Evolutionary conservation across 2,888 invertebrate species (phyloP), one percentile per base, ranked within the genome.

Genomic region (Agapetus fuscipes): DNA sequence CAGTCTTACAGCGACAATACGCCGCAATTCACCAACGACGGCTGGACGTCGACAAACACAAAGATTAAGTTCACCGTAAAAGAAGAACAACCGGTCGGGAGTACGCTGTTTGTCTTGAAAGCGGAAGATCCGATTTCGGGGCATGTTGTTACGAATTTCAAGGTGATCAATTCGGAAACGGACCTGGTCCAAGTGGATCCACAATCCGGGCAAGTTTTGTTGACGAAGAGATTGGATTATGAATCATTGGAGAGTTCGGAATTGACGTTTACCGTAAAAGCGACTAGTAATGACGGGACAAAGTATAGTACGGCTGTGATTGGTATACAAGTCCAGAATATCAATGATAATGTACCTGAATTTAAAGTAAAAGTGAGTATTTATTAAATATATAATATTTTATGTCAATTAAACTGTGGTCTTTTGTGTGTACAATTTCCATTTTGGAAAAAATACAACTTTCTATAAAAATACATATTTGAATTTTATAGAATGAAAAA

Each of bases 1-100:
- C 83, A 85, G 55, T 83, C 84, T 0, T 81, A 80, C 54, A 78
- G 80, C 46, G 82, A 84, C 49, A 78, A 80, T 51, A 81, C 83
- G 58, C 83, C 87, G 1, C 72, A 81, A 17, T 84, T 87, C 49
- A 74, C 75, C 2, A 77, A 82, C 49, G 56, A 76, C 1, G 80
- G 80, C 2, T 86, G 87, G 86, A 77, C 76, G 1, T 76, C 74
- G 17, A 73, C 78, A 0, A 77, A 78, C 48, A 80, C 83, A 0
- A 62, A 75, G 0, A 78, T 87, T 17, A 70, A 74, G 34, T 67
- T 81, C 2, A 72, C 71, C 39, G 68, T 86, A 5, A 80, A 80
- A 40, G 87, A 88, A 58, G 86, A 86, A 56, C 78, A 82, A 54
- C 80, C 83, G 0, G 71, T 84, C 12, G 84, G 82, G 1, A 80